Conservation (phyloP, 2,113 vertebrate genomes). For the Montifringilla adamsi region DNA sequence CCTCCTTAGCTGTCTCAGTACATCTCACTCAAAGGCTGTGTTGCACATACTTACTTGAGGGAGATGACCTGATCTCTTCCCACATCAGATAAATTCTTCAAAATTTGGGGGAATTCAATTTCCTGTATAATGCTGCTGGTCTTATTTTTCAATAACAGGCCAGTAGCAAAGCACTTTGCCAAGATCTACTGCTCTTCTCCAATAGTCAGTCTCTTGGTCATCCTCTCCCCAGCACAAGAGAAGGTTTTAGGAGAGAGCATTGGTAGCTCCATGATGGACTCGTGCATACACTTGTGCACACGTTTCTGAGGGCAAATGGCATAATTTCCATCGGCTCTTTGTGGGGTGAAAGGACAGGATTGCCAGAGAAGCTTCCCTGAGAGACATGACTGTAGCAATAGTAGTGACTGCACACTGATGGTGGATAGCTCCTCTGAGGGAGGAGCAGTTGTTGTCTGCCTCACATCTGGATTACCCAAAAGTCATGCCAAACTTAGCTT, state of each 20-base stretch:
- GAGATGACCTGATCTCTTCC: background rate
- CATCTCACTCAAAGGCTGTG: background rate
- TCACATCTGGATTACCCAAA: background rate
- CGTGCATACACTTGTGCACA: background rate
- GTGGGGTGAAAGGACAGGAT: background rate
- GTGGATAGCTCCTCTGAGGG: background rate
- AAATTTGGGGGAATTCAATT: background rate
- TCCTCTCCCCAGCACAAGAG: accelerated
- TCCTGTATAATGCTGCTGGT: background rate
- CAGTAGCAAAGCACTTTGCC: background rate
- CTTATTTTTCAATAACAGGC: background rate
- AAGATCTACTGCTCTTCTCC: background rate
- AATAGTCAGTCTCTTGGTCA: background rate
- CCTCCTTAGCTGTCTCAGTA: background rate
- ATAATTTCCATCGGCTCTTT: background rate
- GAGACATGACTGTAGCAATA: background rate
- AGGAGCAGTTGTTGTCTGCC: background rate
- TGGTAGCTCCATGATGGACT: background rate
- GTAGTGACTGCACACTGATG: background rate
- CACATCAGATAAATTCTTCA: background rate
- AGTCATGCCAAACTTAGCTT: background rate
- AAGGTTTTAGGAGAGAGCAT: background rate
- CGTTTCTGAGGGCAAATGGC: background rate
- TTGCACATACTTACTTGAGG: background rate
- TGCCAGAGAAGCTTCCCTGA: background rate